Percentiles rank a stretch among this genome's conserved stretches.
These are phyloP conservation scores for Himalopsyche anomala DNA, from an alignment of 2,888 invertebrate species.

Conservation along the genomic window DNA sequence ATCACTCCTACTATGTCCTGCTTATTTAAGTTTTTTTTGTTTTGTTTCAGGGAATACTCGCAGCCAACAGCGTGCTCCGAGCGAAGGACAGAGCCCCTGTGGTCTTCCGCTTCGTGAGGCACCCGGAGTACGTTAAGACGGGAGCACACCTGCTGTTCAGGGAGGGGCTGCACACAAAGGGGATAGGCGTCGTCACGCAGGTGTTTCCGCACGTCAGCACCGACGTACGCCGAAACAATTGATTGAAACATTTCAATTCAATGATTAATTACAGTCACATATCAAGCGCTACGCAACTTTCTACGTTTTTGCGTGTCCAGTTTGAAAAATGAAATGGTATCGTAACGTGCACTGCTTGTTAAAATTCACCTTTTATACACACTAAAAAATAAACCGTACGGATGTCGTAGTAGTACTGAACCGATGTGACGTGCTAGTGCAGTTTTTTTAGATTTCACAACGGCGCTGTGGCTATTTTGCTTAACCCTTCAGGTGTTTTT, in stretches of 20 bases:
- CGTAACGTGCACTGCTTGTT: background rate
- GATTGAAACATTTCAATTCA: background rate
- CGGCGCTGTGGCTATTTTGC: too few relatives aligned
- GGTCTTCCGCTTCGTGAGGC: slow-evolving; percentile 90
- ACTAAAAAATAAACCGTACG: too few relatives aligned
- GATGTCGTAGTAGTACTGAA: too few relatives aligned
- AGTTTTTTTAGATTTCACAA: too few relatives aligned
- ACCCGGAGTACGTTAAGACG: slow-evolving; percentile 90
- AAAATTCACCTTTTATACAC: too few relatives aligned
- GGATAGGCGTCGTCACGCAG: slow-evolving; percentile 89
- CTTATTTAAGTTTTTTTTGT: slow-evolving; percentile 23
- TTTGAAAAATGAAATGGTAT: background rate
- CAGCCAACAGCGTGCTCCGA: slow-evolving; percentile 80
- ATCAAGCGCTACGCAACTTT: too few relatives aligned
- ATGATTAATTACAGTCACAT: too few relatives aligned
- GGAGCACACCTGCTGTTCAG: slow-evolving; percentile 89
- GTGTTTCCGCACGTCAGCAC: slow-evolving; percentile 78
- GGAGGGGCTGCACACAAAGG: slow-evolving; percentile 87
- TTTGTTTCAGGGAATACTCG: slow-evolving; percentile 77
- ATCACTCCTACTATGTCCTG: too few relatives aligned
- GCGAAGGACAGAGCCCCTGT: slow-evolving; percentile 93
- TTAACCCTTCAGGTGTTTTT: too few relatives aligned
- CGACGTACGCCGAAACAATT: background rate
- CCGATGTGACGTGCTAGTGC: too few relatives aligned
- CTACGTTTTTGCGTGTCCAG: too few relatives aligned